phyloP scores from a whole-genome alignment of 2,888 invertebrate genomes.

The Watsonalla cultraria region DNA sequence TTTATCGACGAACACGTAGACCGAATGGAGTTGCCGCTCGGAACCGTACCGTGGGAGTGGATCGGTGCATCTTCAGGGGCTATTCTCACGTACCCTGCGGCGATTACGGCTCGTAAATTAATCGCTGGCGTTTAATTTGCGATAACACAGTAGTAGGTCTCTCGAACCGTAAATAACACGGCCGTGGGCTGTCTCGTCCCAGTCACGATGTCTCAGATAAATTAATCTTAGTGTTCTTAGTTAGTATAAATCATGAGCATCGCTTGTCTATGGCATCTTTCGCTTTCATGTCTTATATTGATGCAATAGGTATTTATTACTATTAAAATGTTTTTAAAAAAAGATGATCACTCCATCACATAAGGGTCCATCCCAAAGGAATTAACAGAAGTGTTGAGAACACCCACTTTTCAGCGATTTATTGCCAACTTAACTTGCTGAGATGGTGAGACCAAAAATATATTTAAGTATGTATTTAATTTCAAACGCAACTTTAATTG shows the following conservation, averaged over 20 bases:
- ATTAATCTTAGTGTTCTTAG: slow-evolving; percentile 9
- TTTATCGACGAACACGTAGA: neutral
- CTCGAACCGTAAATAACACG: slow-evolving; percentile 28
- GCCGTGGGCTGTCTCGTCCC: slow-evolving; percentile 24
- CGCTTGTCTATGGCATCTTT: slow-evolving; percentile 23
- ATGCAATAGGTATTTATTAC: neutral
- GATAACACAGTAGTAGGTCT: slow-evolving; percentile 42
- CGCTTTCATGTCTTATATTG: slow-evolving; percentile 13
- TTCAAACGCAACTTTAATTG: too few relatives aligned
- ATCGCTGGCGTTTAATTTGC: slow-evolving; percentile 43
- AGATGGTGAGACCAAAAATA: too few relatives aligned
- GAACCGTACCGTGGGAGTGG: slow-evolving; percentile 21
- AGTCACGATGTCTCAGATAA: slow-evolving; percentile 22
- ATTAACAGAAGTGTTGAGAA: too few relatives aligned
- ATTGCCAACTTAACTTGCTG: too few relatives aligned
- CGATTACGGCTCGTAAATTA: slow-evolving; percentile 38
- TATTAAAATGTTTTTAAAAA: too few relatives aligned
- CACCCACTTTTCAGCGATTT: too few relatives aligned
- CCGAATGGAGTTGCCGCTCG: neutral
- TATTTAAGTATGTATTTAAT: too few relatives aligned
- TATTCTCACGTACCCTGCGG: slow-evolving; percentile 25
- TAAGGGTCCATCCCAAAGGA: too few relatives aligned
- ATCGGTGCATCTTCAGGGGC: slow-evolving; percentile 6
- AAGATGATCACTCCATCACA: too few relatives aligned
- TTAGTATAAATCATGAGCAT: slow-evolving; percentile 20